Base-by-base conservation (phyloP, 2,113 vertebrate species). In the Chaenocephalus aceratus region DNA sequence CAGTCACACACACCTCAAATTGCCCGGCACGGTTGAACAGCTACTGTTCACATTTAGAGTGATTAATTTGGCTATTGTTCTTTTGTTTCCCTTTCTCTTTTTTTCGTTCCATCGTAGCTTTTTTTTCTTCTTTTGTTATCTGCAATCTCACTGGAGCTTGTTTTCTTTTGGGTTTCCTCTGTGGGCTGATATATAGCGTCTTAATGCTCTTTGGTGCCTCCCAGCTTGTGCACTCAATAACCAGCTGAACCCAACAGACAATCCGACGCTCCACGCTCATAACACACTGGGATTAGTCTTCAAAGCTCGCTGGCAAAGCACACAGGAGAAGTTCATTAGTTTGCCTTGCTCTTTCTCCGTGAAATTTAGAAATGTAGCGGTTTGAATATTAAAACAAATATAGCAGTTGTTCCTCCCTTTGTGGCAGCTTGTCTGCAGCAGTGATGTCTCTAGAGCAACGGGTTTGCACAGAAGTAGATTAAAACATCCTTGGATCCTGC, bases 211-310 rank as follows among this genome's bases (percentile, higher is more conserved):
- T 54, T 58, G 88, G 70, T 83, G 81, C 83, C 79, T 85, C 85
- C 62, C 90, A 69, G 88, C 88, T 90, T 67, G 84, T 45, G 83
- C 72, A 41, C 67, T 78, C 86, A 84, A 72, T 81, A 87, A 88
- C 87, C 59, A 80, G 69, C 76, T 86, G 85, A 86, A 86, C 71
- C 74, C 81, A 45, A 82, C 75, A 92, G 88, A 91, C 86, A 91
- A 83, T 86, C 78, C 10, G 79, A 84, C 83, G 80, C 79, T 65
- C 78, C 60, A 52, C 15, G 54, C 87, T 86, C 82, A 85, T 85
- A 88, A 93, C 92, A 90, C 78, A 88, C 85, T 60, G 62, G 84
- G 84, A 89, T 90, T 86, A 89, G 75, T 80, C 67, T 80, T 86
- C 77, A 87, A 80, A 79, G 77, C 84, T 83, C 44, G 10, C 64